Percentiles rank a stretch among this genome's conserved stretches.
Evolutionary conservation across 2,888 invertebrate genomes (phyloP).

Genomic region (Acrocyrtus sp.): DNA sequence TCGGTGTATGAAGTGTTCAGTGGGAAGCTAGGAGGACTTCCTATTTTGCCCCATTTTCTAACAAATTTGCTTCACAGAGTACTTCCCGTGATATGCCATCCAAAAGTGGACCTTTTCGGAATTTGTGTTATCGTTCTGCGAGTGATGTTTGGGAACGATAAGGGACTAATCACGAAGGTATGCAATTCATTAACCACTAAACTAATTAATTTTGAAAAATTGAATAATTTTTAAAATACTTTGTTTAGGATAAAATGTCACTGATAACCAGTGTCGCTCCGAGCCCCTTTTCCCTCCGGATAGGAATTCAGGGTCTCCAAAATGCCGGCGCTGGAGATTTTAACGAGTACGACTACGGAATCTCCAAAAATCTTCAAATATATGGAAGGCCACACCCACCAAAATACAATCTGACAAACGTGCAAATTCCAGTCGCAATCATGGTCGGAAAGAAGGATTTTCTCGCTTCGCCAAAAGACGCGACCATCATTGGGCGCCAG

Average conservation of each 20-base stretch:
- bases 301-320: constrained; percentile 19
- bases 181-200: neutral
- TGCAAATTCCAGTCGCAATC: constrained; percentile 18
- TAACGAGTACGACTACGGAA: constrained; percentile 33
- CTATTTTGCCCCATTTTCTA: constrained; percentile 13
- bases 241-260: constrained; percentile 33
- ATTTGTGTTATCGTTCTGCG: constrained; percentile 7
- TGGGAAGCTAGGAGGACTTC: neutral
- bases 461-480: constrained; percentile 6
- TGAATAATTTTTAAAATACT: neutral
- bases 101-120: constrained; percentile 28
- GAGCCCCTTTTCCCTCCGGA: neutral
- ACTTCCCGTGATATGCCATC: constrained; percentile 19
- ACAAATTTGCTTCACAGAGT: constrained; percentile 13
- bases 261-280: constrained; percentile 11
- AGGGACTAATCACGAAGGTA: constrained; percentile 25
- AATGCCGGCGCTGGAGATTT: constrained; percentile 16
- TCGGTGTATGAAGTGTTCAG: neutral
- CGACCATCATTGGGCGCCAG: constrained; percentile 6
- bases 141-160: constrained; percentile 21
- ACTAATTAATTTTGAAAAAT: neutral
- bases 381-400: constrained; percentile 12
- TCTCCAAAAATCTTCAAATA: neutral
- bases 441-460: constrained; percentile 8
- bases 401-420: constrained; percentile 27